A percentile compares a stretch with the other conserved stretches of the same genome.
Evolutionary conservation across 92 coral and sea anemone species (phyloP).

Genomic region (Epizoanthus stellaris): DNA sequence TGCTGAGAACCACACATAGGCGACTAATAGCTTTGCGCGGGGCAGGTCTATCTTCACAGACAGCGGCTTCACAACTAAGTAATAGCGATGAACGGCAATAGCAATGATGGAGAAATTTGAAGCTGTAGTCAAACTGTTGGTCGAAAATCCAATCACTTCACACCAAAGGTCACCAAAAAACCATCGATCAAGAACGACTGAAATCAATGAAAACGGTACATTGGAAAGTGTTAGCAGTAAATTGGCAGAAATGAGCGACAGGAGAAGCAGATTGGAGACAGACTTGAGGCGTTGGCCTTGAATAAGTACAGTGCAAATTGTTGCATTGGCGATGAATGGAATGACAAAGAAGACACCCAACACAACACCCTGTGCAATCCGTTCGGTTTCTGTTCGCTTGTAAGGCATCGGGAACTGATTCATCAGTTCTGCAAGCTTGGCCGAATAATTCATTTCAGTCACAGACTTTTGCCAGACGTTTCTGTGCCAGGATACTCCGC

Average conservation of each 20-base stretch:
- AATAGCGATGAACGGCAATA: constrained; percentile 87
- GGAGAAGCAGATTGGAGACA: constrained; percentile 67
- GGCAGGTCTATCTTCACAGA: constrained; percentile 71
- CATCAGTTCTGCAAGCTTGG: neutral
- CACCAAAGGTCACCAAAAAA: constrained; percentile 79
- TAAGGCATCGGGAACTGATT: neutral
- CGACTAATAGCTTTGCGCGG: constrained; percentile 75
- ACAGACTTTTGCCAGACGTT: neutral
- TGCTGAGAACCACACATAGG: constrained; percentile 86
- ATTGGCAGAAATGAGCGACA: constrained; percentile 74
- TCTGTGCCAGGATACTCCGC: neutral
- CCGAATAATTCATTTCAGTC: constrained; percentile 25
- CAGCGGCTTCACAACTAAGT: constrained; percentile 88
- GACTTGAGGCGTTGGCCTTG: constrained; percentile 70
- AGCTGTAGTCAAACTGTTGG: constrained; percentile 68
- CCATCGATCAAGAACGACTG: constrained; percentile 86
- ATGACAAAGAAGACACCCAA: constrained; percentile 64
- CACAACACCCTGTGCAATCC: constrained; percentile 64
- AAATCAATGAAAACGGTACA: constrained; percentile 74
- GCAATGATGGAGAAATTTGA: constrained; percentile 81
- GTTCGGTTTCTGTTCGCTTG: constrained; percentile 52
- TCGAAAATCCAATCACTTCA: constrained; percentile 71
- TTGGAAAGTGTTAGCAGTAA: constrained; percentile 59
- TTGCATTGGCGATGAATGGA: constrained; percentile 75
- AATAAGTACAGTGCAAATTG: constrained; percentile 67